Conservation (phyloP, 1,140 invertebrate species). For the Euschistus heros region DNA sequence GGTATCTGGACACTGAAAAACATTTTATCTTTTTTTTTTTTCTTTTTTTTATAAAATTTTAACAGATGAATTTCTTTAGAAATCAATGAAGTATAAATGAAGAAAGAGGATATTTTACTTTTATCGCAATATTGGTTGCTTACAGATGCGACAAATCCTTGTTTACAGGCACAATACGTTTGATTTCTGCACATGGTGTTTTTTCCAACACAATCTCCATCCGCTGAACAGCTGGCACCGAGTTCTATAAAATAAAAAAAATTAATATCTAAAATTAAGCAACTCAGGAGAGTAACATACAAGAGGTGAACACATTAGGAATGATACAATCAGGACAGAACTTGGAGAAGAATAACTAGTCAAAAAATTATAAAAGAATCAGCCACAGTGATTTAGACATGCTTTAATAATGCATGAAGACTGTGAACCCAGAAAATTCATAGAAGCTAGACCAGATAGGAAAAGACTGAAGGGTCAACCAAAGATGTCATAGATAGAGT, state of each 20-base stretch:
- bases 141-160: conserved; percentile 22
- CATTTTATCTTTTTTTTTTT: not conserved
- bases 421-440: too few species aligned
- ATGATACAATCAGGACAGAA: too few species aligned
- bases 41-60: not conserved
- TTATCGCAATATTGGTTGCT: conserved; percentile 31
- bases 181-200: conserved; percentile 29
- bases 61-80: not conserved
- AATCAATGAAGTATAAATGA: not conserved
- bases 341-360: too few species aligned
- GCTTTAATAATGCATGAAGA: too few species aligned
- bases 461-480: too few species aligned
- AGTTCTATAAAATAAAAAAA: conserved; percentile 29
- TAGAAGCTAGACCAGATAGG: too few species aligned
- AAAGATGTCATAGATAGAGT: too few species aligned
- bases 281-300: too few species aligned
- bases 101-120: conserved; percentile 26
- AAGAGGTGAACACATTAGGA: too few species aligned
- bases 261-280: not conserved
- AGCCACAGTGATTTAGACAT: too few species aligned
- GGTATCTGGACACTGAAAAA: conserved; percentile 21
- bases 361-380: too few species aligned
- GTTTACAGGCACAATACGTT: conserved; percentile 29
- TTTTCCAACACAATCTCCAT: conserved; percentile 16
- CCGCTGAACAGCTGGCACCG: conserved; percentile 28